phyloP scores from a whole-genome alignment of 2,888 invertebrate species.

The Rugalucina vietnamica region DNA sequence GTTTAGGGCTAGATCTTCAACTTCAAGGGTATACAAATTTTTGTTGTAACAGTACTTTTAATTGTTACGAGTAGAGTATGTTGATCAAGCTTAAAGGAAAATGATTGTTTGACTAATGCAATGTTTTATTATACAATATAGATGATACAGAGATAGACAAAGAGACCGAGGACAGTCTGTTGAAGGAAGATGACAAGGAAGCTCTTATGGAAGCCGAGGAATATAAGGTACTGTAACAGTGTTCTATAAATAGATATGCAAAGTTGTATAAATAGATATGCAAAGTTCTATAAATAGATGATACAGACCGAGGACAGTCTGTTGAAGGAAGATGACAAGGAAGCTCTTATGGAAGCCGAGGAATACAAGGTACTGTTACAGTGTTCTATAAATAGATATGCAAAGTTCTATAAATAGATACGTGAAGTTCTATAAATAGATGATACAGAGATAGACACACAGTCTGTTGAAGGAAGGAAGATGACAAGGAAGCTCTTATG shows the following conservation, averaged over 20 bases:
- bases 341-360: background rate
- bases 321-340: slow-evolving; percentile 6
- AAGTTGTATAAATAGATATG: too few species aligned
- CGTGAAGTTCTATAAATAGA: background rate
- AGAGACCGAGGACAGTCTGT: background rate
- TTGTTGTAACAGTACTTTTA: too few species aligned
- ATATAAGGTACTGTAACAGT: too few species aligned
- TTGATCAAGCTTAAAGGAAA: too few species aligned
- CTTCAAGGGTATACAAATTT: too few species aligned
- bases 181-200: background rate
- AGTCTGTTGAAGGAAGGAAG: background rate
- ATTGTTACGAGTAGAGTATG: too few species aligned
- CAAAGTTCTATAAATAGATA: too few species aligned
- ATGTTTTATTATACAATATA: background rate
- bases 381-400: too few species aligned
- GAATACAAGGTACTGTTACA: slow-evolving; percentile 11
- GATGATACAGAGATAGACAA: background rate
- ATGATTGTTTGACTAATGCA: too few species aligned
- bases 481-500: background rate
- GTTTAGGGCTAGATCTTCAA: too few species aligned
- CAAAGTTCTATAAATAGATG: background rate
- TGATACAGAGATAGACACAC: background rate
- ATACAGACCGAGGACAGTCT: background rate
- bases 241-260: too few species aligned
- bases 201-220: too few species aligned